Evolutionary conservation across 2,797 vertebrate genomes (phyloP), one percentile per base, ranked within the genome.

Genomic region (Catamblyrhynchus diadema): DNA sequence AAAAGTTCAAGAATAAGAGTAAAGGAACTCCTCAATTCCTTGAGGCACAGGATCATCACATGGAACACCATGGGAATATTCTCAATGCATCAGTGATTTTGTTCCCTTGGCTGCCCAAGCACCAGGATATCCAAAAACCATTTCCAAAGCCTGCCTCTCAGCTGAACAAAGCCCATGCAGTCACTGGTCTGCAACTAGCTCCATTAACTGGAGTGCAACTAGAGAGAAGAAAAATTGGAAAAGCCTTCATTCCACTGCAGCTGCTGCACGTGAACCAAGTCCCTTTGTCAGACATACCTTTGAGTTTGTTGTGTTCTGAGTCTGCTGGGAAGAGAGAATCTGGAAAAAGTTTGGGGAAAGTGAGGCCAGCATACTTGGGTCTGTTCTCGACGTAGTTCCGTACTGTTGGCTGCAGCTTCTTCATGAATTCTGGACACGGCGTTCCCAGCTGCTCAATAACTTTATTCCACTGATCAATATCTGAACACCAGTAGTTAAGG

Each of bases 391-490:
- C 99, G 2, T 99, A 99, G 98, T 99, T 99, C 96, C 99, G 98
- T 93, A 99, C 99, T 1, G 99, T 99, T 7, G 99, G 99, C 95
- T 99, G 99, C 47, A 99, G 98, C 96, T 99, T 99, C 98, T 99
- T 99, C 99, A 99, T 99, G 97, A 99, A 99, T 88, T 99, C 99
- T 8, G 99, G 99, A 11, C 98, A 98, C 3, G 99, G 99, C 1
- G 99, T 99, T 77, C 99, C 99, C 89, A 99, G 98, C 97, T 99
- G 99, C 95, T 99, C 99, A n/a, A 99, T 99, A 94, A 99, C 99
- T 96, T 99, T 99, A 97, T 99, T 99, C 99, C 99, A 99, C 96
- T 99, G 99, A 98, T 99, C 99, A 95, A 99, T 99, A 97, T 99
- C 99, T 99, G 98, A 96, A 90, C 73, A 90, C 27, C 75, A 86